phyloP scores from a whole-genome alignment of 2,888 invertebrate species.

The Leuctra nigra region DNA sequence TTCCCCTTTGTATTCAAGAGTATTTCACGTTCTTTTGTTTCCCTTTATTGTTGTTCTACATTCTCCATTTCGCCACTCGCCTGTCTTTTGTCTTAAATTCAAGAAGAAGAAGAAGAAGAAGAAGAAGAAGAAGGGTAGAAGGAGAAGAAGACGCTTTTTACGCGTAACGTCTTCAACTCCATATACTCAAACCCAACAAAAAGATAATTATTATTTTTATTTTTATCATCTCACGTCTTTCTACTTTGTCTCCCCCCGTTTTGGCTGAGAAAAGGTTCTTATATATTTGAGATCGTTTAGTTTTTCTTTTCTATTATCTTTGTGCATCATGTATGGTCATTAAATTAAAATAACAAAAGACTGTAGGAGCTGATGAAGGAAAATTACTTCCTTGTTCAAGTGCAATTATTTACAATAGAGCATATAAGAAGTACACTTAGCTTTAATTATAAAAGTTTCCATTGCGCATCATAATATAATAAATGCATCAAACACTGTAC shows the following conservation, averaged over 20 bases:
- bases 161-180: too few species aligned
- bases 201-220: constrained; percentile 14
- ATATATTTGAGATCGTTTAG: constrained; percentile 1
- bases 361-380: neutral
- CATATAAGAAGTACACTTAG: too few species aligned
- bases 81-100: constrained; percentile 25
- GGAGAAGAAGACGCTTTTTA: too few species aligned
- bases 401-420: too few species aligned
- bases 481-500: too few species aligned
- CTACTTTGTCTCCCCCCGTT: neutral
- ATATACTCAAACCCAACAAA: neutral
- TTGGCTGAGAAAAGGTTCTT: constrained; percentile 5
- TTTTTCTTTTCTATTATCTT: too few species aligned
- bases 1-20: constrained; percentile 24
- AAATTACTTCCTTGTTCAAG: neutral
- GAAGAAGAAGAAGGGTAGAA: too few species aligned
- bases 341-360: constrained; percentile 6
- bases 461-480: too few species aligned
- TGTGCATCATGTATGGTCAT: constrained; percentile 6
- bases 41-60: constrained; percentile 26
- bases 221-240: constrained; percentile 1
- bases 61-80: constrained; percentile 25
- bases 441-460: too few species aligned
- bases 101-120: too few species aligned
- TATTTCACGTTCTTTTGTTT: constrained; percentile 26